Conservation (phyloP, 1,140 invertebrate species). For the Macrobrachium nipponense region DNA sequence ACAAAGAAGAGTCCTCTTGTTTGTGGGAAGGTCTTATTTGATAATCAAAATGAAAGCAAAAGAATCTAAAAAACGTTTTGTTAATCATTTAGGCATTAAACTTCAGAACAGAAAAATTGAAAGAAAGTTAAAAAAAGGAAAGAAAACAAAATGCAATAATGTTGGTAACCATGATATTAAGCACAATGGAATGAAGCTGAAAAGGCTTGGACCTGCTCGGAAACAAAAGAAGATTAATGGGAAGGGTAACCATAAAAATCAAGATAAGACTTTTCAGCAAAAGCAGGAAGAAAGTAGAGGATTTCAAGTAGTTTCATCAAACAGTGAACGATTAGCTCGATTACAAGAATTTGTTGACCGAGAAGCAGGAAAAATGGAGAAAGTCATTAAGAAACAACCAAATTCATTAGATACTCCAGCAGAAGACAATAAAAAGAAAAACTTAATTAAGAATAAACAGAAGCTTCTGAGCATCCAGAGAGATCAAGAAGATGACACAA, state of each 20-base stretch:
- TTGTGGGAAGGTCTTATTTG: too few species aligned
- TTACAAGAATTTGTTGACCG: conserved; percentile 46
- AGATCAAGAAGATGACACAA: conserved; percentile 29
- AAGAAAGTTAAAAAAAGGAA: too few species aligned
- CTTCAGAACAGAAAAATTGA: too few species aligned
- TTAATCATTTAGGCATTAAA: too few species aligned
- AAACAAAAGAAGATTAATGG: not conserved
- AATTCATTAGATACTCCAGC: not conserved
- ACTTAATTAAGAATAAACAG: conserved; percentile 41
- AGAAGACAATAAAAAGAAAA: not conserved
- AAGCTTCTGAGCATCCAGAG: conserved; percentile 17
- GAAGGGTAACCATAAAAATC: not conserved
- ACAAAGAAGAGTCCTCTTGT: too few species aligned
- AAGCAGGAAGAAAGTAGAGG: conserved; percentile 20
- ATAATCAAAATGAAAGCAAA: too few species aligned
- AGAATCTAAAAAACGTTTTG: too few species aligned
- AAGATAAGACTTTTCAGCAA: not conserved
- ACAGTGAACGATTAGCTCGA: conserved; percentile 30
- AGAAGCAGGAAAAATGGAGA: conserved; percentile 24
- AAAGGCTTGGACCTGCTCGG: too few species aligned
- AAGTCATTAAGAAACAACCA: not conserved
- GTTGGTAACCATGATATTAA: too few species aligned
- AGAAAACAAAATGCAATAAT: too few species aligned
- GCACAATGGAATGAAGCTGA: too few species aligned
- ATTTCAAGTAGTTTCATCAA: conserved; percentile 3